A percentile compares a stretch with the other conserved stretches of the same genome.
Conservation (phyloP, 2,888 invertebrate species). For the Lepidocyrtoides sp. region DNA sequence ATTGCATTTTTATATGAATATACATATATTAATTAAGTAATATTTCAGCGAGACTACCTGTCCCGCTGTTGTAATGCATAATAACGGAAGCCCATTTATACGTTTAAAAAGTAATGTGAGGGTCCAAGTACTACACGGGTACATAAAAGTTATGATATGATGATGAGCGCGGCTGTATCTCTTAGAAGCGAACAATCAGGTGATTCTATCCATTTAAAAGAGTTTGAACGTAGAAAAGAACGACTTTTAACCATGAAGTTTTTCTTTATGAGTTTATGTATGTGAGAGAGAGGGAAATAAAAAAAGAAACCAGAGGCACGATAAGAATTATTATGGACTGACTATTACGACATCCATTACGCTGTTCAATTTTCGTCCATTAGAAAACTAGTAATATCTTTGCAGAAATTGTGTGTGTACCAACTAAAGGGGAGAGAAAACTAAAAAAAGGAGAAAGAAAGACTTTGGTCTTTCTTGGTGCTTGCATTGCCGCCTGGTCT, state of each 20-base stretch:
- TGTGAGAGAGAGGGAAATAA: neutral
- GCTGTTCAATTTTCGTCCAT: constrained; percentile 68
- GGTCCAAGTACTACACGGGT: too few species aligned
- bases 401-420: neutral
- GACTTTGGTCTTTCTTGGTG: neutral
- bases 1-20: too few species aligned
- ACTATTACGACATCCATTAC: constrained; percentile 65
- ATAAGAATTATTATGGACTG: constrained; percentile 65
- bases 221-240: constrained; percentile 7
- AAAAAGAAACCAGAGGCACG: constrained; percentile 21
- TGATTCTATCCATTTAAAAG: constrained; percentile 3
- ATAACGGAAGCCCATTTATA: too few species aligned
- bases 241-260: constrained; percentile 13
- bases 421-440: neutral
- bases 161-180: neutral
- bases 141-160: constrained; percentile 27
- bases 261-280: neutral
- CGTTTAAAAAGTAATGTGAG: neutral
- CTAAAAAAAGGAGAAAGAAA: neutral
- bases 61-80: too few species aligned
- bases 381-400: constrained; percentile 53
- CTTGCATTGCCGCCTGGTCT: neutral
- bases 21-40: too few species aligned
- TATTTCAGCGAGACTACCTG: too few species aligned
- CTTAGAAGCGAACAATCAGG: constrained; percentile 46